phyloP scores from a whole-genome alignment of 1,140 invertebrate species.

The Pseudomyrmex sp. region DNA sequence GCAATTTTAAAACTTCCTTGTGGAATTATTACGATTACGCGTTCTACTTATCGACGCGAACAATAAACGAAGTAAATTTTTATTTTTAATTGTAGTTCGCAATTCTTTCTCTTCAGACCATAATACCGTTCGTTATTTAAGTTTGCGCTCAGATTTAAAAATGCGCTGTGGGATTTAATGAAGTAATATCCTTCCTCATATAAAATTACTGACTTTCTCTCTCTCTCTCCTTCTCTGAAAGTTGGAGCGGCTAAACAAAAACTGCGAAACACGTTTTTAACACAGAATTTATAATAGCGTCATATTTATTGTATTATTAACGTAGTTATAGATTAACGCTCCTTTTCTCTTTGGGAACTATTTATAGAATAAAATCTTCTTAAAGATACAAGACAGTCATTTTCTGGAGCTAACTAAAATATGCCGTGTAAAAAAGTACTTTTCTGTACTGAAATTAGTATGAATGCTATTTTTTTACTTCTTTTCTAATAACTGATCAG shows the following conservation, averaged over 20 bases:
- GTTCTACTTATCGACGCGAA: slow-evolving; percentile 24
- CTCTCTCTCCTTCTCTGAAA: slow-evolving; percentile 13
- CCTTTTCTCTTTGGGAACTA: background rate
- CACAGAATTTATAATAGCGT: slow-evolving; percentile 24
- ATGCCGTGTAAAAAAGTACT: background rate
- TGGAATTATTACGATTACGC: slow-evolving; percentile 7
- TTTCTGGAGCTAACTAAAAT: background rate
- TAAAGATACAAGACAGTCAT: background rate
- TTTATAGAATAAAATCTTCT: slow-evolving; percentile 24
- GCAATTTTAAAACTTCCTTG: slow-evolving; percentile 7
- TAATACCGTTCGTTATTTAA: slow-evolving; percentile 39
- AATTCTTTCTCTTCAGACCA: slow-evolving; percentile 13
- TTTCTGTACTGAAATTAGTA: background rate
- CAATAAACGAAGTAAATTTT: slow-evolving; percentile 12
- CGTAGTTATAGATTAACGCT: slow-evolving; percentile 14
- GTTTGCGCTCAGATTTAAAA: slow-evolving; percentile 42
- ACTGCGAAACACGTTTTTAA: slow-evolving; percentile 41
- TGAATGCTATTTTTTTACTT: background rate
- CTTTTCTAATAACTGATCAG: background rate
- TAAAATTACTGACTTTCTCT: slow-evolving; percentile 31
- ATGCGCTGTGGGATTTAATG: slow-evolving; percentile 41
- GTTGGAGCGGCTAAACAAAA: slow-evolving; percentile 30
- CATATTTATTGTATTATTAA: slow-evolving; percentile 21
- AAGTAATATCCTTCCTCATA: slow-evolving; percentile 54
- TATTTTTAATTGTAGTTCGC: slow-evolving; percentile 19